phyloP scores from a whole-genome alignment of 2,113 vertebrate species.

The Ceuthmochares aereus region DNA sequence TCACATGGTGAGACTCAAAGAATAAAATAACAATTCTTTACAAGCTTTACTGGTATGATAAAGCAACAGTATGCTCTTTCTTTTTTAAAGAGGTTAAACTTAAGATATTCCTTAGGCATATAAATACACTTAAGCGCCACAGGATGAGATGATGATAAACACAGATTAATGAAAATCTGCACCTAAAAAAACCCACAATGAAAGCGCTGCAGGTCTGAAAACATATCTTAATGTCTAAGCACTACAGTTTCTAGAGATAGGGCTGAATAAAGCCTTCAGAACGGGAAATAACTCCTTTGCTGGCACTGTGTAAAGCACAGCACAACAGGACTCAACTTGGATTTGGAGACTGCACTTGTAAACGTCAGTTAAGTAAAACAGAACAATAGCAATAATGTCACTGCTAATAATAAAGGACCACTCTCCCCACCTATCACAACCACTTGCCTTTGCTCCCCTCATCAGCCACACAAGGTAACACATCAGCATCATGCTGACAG shows the following conservation, averaged over 20 bases:
- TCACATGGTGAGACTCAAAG: not conserved
- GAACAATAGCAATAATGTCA: not conserved
- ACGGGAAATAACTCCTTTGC: not conserved
- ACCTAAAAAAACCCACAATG: not conserved
- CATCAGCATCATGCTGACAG: not conserved
- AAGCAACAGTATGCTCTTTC: not conserved
- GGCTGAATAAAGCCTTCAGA: not conserved
- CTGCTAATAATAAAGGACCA: not conserved
- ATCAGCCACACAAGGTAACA: not conserved
- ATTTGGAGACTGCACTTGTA: not conserved
- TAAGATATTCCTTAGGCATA: not conserved
- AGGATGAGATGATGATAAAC: not conserved
- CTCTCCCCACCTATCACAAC: not conserved
- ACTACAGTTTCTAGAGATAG: not conserved
- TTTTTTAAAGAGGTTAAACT: not conserved
- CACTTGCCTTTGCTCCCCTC: not conserved
- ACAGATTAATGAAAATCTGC: not conserved
- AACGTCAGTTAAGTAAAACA: not conserved
- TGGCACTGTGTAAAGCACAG: not conserved
- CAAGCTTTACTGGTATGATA: not conserved
- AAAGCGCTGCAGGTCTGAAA: not conserved
- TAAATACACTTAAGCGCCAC: not conserved
- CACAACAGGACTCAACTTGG: not conserved
- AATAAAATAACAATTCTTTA: not conserved
- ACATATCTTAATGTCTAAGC: not conserved